phyloP scores from a whole-genome alignment of 2,113 vertebrate genomes.

The Copsychus sechellarum region DNA sequence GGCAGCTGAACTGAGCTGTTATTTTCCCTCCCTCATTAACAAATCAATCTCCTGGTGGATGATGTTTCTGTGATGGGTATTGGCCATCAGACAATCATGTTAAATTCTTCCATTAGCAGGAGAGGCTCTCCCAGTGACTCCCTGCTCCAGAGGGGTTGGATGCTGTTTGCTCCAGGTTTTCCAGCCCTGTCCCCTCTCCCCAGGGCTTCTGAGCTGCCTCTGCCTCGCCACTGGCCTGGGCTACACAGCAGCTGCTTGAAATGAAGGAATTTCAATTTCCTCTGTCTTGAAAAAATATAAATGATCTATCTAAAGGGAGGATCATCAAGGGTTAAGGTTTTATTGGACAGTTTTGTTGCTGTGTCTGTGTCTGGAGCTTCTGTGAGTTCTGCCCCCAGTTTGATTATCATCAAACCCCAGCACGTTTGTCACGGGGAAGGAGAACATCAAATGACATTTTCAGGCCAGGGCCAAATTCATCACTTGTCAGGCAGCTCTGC shows the following conservation, averaged over 20 bases:
- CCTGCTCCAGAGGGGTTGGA: accelerated
- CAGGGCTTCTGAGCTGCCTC: not conserved
- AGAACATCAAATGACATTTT: constrained; percentile 1
- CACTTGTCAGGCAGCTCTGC: not conserved
- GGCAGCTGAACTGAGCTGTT: not conserved
- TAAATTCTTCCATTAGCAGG: not conserved
- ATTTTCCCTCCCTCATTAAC: not conserved
- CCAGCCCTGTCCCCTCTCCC: too few species aligned
- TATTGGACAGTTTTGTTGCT: not conserved
- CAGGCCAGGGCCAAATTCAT: constrained; percentile 21
- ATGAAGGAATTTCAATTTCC: not conserved
- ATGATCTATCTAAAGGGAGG: not conserved
- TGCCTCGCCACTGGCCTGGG: not conserved
- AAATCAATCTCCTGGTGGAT: not conserved
- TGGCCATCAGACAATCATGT: not conserved
- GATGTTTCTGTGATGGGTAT: not conserved
- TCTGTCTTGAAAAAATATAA: not conserved
- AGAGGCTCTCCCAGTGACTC: not conserved
- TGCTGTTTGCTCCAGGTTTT: not conserved
- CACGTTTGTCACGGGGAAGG: not conserved
- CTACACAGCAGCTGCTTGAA: not conserved
- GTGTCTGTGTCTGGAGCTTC: not conserved
- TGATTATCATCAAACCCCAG: not conserved
- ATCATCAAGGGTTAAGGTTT: not conserved
- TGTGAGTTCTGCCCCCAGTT: not conserved